Conservation (phyloP, 2,888 invertebrate genomes). For the Lasioglossum lativentre region DNA sequence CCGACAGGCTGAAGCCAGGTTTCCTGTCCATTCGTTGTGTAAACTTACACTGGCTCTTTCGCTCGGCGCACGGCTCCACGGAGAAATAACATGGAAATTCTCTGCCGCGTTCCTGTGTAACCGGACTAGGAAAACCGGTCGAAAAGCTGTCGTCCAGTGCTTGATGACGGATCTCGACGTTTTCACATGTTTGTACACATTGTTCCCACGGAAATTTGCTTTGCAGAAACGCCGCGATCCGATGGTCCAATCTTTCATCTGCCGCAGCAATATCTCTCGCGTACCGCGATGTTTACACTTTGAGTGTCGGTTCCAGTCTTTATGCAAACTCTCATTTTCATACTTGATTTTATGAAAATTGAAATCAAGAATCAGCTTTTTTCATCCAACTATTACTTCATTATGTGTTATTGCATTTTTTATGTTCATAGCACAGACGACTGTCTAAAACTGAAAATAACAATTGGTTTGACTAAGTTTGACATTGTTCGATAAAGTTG, state of each 20-base stretch:
- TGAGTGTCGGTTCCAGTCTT: not conserved
- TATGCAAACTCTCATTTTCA: not conserved
- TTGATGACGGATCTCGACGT: slow-evolving; percentile 11
- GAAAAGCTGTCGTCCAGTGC: slow-evolving; percentile 9
- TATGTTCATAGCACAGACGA: too few relatives aligned
- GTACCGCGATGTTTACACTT: not conserved
- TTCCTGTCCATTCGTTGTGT: slow-evolving; percentile 35
- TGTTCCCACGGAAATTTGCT: not conserved
- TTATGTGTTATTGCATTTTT: too few relatives aligned
- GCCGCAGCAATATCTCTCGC: not conserved
- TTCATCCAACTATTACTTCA: not conserved
- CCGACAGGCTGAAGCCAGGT: not conserved
- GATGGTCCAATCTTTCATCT: not conserved
- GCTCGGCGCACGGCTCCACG: not conserved
- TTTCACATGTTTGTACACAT: slow-evolving; percentile 3
- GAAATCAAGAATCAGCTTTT: not conserved
- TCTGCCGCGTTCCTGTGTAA: slow-evolving; percentile 23
- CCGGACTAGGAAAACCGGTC: slow-evolving; percentile 17
- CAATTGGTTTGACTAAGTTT: too few relatives aligned
- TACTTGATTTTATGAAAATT: not conserved
- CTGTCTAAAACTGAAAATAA: too few relatives aligned
- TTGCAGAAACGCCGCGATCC: not conserved
- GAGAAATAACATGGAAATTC: slow-evolving; percentile 38
- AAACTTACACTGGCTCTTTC: slow-evolving; percentile 43
- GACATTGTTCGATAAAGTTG: too few relatives aligned